Base-by-base conservation (phyloP, 2,797 vertebrate genomes). In the Xyrichtys novacula region DNA sequence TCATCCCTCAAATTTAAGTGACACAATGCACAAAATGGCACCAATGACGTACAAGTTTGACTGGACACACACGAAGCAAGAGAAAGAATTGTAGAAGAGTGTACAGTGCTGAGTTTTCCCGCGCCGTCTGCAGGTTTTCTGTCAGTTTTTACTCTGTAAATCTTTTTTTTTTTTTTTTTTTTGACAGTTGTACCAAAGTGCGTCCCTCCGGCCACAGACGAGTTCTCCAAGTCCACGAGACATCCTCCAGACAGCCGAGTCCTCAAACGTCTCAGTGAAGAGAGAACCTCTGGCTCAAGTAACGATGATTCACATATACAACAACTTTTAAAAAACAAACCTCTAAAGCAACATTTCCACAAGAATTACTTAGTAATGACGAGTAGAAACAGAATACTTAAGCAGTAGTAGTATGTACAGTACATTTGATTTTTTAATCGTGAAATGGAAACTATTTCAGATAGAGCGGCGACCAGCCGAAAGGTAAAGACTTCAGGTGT, bases 21-120 rank as follows among this genome's bases (percentile, higher is more conserved):
- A 93, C 91, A 92, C 88, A 81, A 89, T 78, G 88, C 84, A 92
- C 90, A 82, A 89, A 93, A 93, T 92, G 93, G 91, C 90, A 93
- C 91, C 85, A 91, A 93, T 64, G 86, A 93, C 81, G 25, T 46
- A 92, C 83, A 63, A 60, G 65, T 76, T 65, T 28, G 88, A 87
- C 79, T 79, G 72, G 84, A 93, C 89, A 81, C 74, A 91, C 86
- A 85, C 71, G 16, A 84, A 87, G 85, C 69, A 81, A 86, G 82
- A 86, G 82, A 77, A 66, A 73, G 63, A 84, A 83, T 26, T 8
- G 62, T 67, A 79, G 74, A 65, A 77, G 57, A 76, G 81, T 77
- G 67, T 55, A 67, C 81, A 54, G 67, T 61, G 80, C 71, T 73
- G 80, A 84, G 66, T 62, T 19, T 66, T 23, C 29, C 28, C 40